A percentile compares a stretch with the other conserved stretches of the same genome.
Evolutionary conservation across 2,888 invertebrate genomes (phyloP).

Genomic region (Gastracanthus pulcherrimus): DNA sequence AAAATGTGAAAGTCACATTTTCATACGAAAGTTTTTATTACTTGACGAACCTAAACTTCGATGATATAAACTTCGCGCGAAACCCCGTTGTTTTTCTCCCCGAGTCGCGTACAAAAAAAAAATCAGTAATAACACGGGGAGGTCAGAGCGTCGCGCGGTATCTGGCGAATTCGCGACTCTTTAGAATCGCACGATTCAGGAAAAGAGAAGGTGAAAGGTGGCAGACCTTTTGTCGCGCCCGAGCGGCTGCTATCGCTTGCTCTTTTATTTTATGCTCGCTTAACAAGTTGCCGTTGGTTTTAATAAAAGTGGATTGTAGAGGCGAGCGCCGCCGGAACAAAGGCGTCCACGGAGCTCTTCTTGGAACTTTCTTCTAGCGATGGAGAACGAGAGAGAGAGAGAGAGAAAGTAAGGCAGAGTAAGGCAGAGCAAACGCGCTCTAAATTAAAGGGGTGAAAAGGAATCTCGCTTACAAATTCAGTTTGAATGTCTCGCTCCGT

Average conservation of each 20-base stretch:
- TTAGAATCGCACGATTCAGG: neutral
- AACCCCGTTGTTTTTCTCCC: neutral
- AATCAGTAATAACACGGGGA: no score
- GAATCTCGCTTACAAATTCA: slow-evolving; percentile 25
- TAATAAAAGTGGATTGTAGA: slow-evolving; percentile 16
- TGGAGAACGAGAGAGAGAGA: neutral
- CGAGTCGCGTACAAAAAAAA: no score
- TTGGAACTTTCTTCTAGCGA: neutral
- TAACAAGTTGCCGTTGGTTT: slow-evolving; percentile 19
- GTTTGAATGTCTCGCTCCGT: slow-evolving; percentile 19
- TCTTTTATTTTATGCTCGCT: slow-evolving; percentile 21
- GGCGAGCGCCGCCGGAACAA: neutral
- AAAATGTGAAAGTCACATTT: no score
- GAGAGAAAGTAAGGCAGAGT: no score
- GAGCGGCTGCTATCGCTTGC: neutral
- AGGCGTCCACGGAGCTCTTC: neutral
- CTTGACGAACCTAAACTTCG: no score
- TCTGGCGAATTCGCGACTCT: neutral
- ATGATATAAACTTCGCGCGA: no score
- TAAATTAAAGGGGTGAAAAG: slow-evolving; percentile 17
- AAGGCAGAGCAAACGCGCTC: no score
- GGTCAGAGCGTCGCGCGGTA: neutral
- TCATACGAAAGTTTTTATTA: no score
- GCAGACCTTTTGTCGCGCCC: neutral
- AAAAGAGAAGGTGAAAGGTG: neutral